These are phyloP conservation scores for Temnothorax rugatulus DNA, from an alignment of 2,888 invertebrate species.

Conservation along the genomic window DNA sequence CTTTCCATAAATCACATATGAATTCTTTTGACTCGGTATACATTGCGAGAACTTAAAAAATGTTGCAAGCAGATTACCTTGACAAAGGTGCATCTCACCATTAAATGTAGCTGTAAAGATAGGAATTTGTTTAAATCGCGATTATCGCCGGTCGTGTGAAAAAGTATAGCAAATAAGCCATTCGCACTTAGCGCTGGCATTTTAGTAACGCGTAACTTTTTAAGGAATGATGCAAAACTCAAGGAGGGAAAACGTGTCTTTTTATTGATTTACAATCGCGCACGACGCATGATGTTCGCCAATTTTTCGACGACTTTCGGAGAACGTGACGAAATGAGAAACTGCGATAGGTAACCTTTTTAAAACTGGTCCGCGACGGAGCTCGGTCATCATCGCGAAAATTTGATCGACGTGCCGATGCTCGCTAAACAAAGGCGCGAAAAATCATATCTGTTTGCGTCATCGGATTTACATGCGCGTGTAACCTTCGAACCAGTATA, in stretches of 20 bases:
- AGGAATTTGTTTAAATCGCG: not conserved
- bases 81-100: not conserved
- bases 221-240: not conserved
- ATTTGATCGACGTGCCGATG: not conserved
- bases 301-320: not conserved
- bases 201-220: not conserved
- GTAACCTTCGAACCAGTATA: slow-evolving; percentile 1
- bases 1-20: not conserved
- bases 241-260: not conserved
- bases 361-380: not conserved
- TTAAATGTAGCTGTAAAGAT: not conserved
- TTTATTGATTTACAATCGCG: not conserved
- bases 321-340: slow-evolving; percentile 10
- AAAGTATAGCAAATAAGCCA: not conserved
- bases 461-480: not conserved
- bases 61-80: not conserved
- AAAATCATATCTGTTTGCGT: not conserved
- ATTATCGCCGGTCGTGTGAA: not conserved
- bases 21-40: not conserved
- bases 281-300: not conserved
- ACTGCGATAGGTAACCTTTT: not conserved
- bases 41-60: not conserved
- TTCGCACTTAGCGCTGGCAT: not conserved
- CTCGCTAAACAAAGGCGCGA: slow-evolving; percentile 9
- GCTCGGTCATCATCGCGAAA: not conserved